A percentile compares a stretch with the other conserved stretches of the same genome.
Conservation (phyloP, 2,113 vertebrate species). For the Oncorhynchus nerka region DNA sequence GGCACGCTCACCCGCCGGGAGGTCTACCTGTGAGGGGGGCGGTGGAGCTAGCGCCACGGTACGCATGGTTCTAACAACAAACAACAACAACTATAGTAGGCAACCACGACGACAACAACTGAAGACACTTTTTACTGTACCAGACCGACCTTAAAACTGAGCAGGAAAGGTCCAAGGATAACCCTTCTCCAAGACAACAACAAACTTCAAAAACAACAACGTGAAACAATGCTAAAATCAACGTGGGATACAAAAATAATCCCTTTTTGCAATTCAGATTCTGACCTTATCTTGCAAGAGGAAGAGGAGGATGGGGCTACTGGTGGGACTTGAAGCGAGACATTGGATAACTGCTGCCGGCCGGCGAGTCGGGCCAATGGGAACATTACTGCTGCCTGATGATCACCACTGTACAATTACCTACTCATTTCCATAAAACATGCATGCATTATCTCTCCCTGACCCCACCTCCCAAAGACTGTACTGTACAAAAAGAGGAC, state of each 20-base stretch:
- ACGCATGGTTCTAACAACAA: constrained; percentile 7
- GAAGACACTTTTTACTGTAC: constrained; percentile 36
- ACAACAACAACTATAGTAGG: constrained; percentile 38
- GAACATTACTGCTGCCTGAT: constrained; percentile 81
- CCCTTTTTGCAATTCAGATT: constrained; percentile 50
- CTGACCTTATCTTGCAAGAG: constrained; percentile 13
- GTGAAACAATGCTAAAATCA: constrained; percentile 36
- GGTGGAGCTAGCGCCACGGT: background rate
- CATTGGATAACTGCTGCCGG: constrained; percentile 81
- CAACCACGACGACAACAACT: constrained; percentile 49
- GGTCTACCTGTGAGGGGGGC: constrained; percentile 91
- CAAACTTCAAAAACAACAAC: background rate
- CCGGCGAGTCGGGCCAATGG: constrained; percentile 77
- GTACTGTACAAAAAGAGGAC: constrained; percentile 69
- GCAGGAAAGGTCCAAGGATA: constrained; percentile 29
- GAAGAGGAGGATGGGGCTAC: constrained; percentile 75
- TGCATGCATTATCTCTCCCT: constrained; percentile 82
- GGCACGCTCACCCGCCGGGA: constrained; percentile 96
- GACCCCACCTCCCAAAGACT: constrained; percentile 48
- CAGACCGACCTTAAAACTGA: constrained; percentile 36
- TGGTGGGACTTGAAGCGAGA: constrained; percentile 81
- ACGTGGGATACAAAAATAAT: constrained; percentile 48
- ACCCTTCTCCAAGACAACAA: background rate
- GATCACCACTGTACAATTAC: constrained; percentile 86
- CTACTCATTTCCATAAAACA: constrained; percentile 83